Conservation (phyloP, 2,113 vertebrate species). For the Calyptommatus sinebrachiatus region DNA sequence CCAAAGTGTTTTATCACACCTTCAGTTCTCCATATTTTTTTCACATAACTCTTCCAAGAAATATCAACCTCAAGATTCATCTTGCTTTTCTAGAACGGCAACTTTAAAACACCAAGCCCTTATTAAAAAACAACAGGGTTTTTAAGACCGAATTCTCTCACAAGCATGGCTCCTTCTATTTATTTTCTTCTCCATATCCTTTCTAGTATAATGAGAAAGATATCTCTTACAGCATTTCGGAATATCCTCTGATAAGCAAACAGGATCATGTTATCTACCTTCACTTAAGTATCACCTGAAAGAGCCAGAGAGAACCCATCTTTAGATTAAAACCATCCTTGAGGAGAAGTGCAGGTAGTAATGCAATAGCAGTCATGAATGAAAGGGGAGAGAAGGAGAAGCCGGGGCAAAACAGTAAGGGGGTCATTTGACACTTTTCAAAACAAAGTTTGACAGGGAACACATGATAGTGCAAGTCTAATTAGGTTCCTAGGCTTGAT, state of each 20-base stretch:
- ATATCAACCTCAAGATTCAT: not conserved
- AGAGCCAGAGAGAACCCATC: constrained; percentile 30
- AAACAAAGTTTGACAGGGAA: constrained; percentile 24
- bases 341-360: constrained; percentile 26
- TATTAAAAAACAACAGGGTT: not conserved
- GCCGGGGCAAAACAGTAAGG: not conserved
- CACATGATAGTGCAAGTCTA: constrained; percentile 3
- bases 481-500: not conserved
- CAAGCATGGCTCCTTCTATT: constrained; percentile 4
- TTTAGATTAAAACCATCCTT: constrained; percentile 42
- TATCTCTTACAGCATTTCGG: constrained; percentile 40
- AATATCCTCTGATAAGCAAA: constrained; percentile 38
- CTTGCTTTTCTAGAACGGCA: constrained; percentile 7
- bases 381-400: not conserved
- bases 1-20: too few species aligned
- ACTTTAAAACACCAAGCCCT: constrained; percentile 15
- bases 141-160: constrained; percentile 24
- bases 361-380: constrained; percentile 19
- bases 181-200: constrained; percentile 5
- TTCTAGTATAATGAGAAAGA: constrained; percentile 1
- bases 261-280: constrained; percentile 27
- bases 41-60: not conserved
- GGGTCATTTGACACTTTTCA: constrained; percentile 20
- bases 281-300: constrained; percentile 36
- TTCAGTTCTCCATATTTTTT: not conserved